These are phyloP conservation scores for Symphodus melops DNA, from an alignment of 2,113 vertebrate genomes.

Conservation along the genomic window DNA sequence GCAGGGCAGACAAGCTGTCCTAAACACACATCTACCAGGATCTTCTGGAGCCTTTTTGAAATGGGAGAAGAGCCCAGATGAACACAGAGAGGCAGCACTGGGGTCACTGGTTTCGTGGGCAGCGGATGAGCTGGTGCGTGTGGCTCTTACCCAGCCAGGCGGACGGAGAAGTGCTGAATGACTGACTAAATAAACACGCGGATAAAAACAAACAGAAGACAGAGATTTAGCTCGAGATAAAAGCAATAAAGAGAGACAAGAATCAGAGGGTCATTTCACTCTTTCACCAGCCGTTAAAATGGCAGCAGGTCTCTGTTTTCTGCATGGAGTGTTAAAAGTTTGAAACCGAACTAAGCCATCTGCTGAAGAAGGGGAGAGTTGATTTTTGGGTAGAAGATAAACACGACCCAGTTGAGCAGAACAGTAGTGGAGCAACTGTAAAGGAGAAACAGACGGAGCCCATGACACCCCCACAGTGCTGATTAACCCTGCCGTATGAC, in stretches of 20 bases:
- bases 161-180: slow-evolving; percentile 27
- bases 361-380: neutral
- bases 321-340: slow-evolving; percentile 3
- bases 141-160: slow-evolving; percentile 35
- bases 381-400: slow-evolving; percentile 28
- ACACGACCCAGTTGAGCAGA: slow-evolving; percentile 22
- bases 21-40: slow-evolving; percentile 43
- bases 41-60: slow-evolving; percentile 48
- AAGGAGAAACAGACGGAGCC: slow-evolving; percentile 44
- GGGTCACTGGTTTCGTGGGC: slow-evolving; percentile 43
- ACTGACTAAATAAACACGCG: slow-evolving; percentile 48
- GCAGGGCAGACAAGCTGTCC: slow-evolving; percentile 58
- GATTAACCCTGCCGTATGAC: slow-evolving; percentile 52
- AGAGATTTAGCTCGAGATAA: slow-evolving; percentile 18
- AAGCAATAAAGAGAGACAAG: slow-evolving; percentile 17
- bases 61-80: slow-evolving; percentile 43
- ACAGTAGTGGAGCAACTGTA: slow-evolving; percentile 29
- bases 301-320: slow-evolving; percentile 4
- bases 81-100: slow-evolving; percentile 18
- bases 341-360: neutral
- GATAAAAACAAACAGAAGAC: slow-evolving; percentile 43
- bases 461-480: slow-evolving; percentile 45
- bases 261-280: slow-evolving; percentile 17
- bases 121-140: slow-evolving; percentile 18
- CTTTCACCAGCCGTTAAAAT: slow-evolving; percentile 7